Conservation (phyloP, 2,888 invertebrate genomes). For the Rotaria macrura region DNA sequence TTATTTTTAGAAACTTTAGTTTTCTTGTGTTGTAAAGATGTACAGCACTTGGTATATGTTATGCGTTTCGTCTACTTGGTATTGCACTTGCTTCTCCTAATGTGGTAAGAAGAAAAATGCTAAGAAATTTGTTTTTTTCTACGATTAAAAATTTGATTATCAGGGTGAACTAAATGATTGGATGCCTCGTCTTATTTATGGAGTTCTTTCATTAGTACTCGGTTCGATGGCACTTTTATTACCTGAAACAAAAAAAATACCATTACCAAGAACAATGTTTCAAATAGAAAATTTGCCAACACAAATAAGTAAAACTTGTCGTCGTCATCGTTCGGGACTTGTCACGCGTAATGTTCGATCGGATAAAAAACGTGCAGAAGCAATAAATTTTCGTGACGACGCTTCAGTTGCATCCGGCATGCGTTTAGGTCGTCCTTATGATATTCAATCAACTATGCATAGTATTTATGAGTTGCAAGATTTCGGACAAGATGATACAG, state of each 20-base stretch:
- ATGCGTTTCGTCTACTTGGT: slow-evolving; percentile 25
- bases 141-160: neutral
- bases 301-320: neutral
- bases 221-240: slow-evolving; percentile 29
- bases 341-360: neutral
- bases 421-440: neutral
- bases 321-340: neutral
- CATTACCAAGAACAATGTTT: slow-evolving; percentile 29
- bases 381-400: neutral
- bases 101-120: neutral
- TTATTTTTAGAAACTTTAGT: neutral
- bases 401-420: neutral
- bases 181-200: slow-evolving; percentile 24
- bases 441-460: slow-evolving; percentile 13
- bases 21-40: neutral
- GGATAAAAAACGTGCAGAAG: neutral
- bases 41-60: slow-evolving; percentile 29
- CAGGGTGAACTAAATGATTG: neutral
- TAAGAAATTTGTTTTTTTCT: neutral
- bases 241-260: slow-evolving; percentile 32
- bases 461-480: slow-evolving; percentile 4
- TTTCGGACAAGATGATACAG: neutral
- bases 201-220: slow-evolving; percentile 25
- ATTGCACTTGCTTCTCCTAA: slow-evolving; percentile 25
- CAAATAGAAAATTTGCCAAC: neutral